These are phyloP conservation scores for Nestor notabilis DNA, from an alignment of 2,113 vertebrate genomes.

Conservation along the genomic window DNA sequence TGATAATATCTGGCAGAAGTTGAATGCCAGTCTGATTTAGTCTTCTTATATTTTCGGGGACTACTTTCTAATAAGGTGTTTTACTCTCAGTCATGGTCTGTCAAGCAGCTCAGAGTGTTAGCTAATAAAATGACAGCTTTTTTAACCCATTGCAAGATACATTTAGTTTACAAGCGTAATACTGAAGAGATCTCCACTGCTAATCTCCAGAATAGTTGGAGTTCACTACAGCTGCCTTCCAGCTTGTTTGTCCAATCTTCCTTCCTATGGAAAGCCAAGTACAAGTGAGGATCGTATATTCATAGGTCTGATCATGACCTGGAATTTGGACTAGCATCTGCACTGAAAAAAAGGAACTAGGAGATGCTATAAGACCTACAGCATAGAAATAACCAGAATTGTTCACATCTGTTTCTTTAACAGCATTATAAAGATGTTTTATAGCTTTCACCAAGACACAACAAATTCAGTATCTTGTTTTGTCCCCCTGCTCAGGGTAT, in stretches of 20 bases:
- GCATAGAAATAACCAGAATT: background rate
- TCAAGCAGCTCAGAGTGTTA: background rate
- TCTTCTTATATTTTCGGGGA: background rate
- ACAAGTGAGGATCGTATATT: background rate
- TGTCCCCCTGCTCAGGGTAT: slow-evolving; percentile 81
- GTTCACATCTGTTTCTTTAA: background rate
- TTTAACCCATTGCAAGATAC: background rate
- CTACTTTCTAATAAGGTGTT: background rate
- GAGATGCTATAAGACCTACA: background rate
- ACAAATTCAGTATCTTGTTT: background rate
- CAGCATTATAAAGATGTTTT: background rate
- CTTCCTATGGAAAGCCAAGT: background rate
- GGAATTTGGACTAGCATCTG: background rate
- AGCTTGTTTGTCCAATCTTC: background rate
- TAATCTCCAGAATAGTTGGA: background rate
- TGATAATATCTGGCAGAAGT: background rate
- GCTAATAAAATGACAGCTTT: background rate
- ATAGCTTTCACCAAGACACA: background rate
- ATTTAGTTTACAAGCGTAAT: background rate
- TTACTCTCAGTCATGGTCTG: background rate
- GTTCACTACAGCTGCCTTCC: background rate
- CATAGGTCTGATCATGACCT: background rate
- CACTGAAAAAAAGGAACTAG: background rate
- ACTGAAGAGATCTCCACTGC: background rate
- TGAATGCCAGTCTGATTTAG: background rate